These are phyloP conservation scores for Paradoxurus hermaphroditus DNA, from an alignment of 2,113 vertebrate species.

Conservation along the genomic window DNA sequence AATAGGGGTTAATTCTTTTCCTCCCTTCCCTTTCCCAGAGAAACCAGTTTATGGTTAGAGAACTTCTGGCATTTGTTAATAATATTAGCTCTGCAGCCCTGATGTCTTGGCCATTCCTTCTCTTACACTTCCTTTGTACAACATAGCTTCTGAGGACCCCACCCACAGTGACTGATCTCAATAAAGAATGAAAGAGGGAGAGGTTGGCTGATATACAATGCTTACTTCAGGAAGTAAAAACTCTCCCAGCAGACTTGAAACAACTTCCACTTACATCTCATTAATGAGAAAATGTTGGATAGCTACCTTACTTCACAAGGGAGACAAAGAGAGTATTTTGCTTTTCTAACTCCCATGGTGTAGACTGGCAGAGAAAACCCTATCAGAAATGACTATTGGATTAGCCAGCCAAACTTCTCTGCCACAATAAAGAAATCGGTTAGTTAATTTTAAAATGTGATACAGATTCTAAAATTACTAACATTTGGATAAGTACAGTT, in stretches of 20 bases:
- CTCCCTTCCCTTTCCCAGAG: not conserved
- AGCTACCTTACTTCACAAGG: not conserved
- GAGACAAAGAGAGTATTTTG: not conserved
- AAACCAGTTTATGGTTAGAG: not conserved
- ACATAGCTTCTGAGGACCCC: not conserved
- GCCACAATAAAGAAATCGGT: not conserved
- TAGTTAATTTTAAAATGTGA: not conserved
- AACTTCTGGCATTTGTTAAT: not conserved
- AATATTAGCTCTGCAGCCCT: not conserved
- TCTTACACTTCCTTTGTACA: not conserved
- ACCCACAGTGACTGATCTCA: not conserved
- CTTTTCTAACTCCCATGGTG: not conserved
- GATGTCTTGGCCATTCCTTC: not conserved
- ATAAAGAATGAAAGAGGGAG: not conserved
- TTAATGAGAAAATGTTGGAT: not conserved
- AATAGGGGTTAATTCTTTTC: not conserved
- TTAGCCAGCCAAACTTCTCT: not conserved
- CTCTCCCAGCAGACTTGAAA: not conserved
- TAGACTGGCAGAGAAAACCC: not conserved
- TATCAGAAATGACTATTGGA: not conserved
- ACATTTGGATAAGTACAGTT: not conserved
- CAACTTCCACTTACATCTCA: not conserved
- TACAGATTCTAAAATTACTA: not conserved
- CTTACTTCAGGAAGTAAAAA: not conserved
- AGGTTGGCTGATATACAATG: not conserved